These are phyloP conservation scores for Noctuana brunneofusca DNA, from an alignment of 2,888 invertebrate species.

Conservation along the genomic window DNA sequence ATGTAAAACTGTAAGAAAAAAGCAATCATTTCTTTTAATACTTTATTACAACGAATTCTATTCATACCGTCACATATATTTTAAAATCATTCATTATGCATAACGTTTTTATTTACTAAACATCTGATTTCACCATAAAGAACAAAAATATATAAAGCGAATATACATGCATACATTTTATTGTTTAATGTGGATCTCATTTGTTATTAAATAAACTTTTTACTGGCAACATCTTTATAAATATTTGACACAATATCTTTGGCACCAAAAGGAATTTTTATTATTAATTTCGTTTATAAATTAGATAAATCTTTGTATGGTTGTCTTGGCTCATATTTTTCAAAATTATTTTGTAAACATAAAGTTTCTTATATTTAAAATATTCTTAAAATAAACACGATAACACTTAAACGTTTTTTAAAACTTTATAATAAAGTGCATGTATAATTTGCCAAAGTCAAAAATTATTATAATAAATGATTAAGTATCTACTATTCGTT, in stretches of 20 bases:
- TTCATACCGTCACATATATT: slow-evolving; percentile 68
- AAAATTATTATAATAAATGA: slow-evolving; percentile 46
- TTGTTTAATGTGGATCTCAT: neutral
- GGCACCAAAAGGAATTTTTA: slow-evolving; percentile 4
- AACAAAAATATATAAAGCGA: slow-evolving; percentile 32
- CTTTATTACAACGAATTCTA: slow-evolving; percentile 80
- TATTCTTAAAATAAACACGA: slow-evolving; percentile 16
- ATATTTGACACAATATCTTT: slow-evolving; percentile 26
- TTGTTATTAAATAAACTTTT: slow-evolving; percentile 3
- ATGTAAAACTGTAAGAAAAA: slow-evolving; percentile 10
- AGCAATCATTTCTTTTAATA: slow-evolving; percentile 34
- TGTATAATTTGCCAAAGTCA: slow-evolving; percentile 34
- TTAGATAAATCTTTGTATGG: slow-evolving; percentile 38
- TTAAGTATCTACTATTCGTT: slow-evolving; percentile 21
- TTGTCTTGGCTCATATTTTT: neutral
- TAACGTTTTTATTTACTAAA: slow-evolving; percentile 26
- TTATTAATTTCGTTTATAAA: neutral
- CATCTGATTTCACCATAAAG: slow-evolving; percentile 29
- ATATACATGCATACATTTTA: slow-evolving; percentile 29
- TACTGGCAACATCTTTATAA: slow-evolving; percentile 4
- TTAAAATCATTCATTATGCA: slow-evolving; percentile 28
- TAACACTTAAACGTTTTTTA: slow-evolving; percentile 39
- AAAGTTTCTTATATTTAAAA: neutral
- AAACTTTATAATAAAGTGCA: slow-evolving; percentile 44
- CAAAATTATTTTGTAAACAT: neutral